These are phyloP conservation scores for Panthera uncia DNA, from an alignment of 2,113 vertebrate species.

Conservation along the genomic window DNA sequence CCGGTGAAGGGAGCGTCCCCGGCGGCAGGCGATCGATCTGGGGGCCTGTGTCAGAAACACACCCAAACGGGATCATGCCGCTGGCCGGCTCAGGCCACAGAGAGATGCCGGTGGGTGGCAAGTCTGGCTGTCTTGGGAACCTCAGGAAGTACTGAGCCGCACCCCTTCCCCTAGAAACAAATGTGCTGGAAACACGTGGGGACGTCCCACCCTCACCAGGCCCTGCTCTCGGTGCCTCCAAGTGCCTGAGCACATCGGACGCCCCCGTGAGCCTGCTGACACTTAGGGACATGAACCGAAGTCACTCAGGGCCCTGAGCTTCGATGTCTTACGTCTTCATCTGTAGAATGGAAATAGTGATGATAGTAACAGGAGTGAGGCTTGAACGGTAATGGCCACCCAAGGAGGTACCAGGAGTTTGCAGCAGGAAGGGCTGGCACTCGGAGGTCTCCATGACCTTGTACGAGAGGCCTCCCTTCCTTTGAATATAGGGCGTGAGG, in stretches of 20 bases:
- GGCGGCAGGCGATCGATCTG: neutral
- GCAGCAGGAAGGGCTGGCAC: neutral
- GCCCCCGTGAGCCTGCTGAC: accelerated
- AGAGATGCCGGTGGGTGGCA: accelerated
- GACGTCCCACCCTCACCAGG: accelerated
- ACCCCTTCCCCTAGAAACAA: accelerated
- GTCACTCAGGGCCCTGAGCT: neutral
- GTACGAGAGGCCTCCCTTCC: neutral
- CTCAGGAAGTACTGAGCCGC: neutral
- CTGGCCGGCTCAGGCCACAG: accelerated
- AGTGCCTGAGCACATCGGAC: accelerated
- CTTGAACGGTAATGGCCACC: accelerated
- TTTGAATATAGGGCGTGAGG: neutral
- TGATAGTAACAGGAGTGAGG: accelerated
- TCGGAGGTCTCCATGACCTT: neutral
- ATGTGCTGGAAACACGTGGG: neutral
- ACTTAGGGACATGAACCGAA: accelerated
- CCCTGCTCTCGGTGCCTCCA: neutral
- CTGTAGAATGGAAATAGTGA: neutral
- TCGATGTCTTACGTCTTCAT: accelerated
- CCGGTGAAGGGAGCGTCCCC: neutral
- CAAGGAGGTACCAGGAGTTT: neutral
- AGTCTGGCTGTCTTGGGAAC: accelerated
- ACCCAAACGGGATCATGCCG: accelerated
- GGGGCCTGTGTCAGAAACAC: neutral